Evolutionary conservation across 1,140 invertebrate species (phyloP).

Genomic region (Drosophila sp.): DNA sequence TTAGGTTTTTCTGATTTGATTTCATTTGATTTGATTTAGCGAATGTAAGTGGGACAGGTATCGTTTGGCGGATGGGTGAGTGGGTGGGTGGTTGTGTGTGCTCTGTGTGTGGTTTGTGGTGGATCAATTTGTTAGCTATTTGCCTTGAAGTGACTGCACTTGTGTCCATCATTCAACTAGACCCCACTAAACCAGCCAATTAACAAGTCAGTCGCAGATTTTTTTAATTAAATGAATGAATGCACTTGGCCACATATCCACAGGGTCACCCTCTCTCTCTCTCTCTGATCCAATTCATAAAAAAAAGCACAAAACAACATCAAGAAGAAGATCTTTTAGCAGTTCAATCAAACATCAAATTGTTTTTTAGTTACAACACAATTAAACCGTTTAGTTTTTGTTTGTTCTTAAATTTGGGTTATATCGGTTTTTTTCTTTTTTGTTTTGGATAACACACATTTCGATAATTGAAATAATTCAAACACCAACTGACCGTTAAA

Average conservation of each 20-base stretch:
- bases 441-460: neutral
- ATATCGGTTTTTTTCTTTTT: neutral
- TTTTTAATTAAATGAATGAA: conserved; percentile 68
- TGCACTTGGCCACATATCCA: conserved; percentile 36
- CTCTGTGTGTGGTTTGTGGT: neutral
- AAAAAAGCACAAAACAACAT: conserved; percentile 24
- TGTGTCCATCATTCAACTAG: conserved; percentile 20
- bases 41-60: conserved; percentile 37
- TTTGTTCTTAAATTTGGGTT: neutral
- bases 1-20: conserved; percentile 45
- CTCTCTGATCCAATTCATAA: conserved; percentile 12
- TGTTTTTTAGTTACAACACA: neutral
- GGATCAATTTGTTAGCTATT: conserved; percentile 39
- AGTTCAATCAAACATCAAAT: neutral
- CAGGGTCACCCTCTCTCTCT: conserved; percentile 21
- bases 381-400: neutral
- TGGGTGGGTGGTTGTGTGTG: neutral
- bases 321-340: conserved; percentile 35
- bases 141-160: conserved; percentile 25
- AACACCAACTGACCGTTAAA: conserved; percentile 31
- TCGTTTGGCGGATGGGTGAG: neutral
- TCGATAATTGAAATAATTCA: conserved; percentile 19
- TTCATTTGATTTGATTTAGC: conserved; percentile 52
- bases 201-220: conserved; percentile 40
- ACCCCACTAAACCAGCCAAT: conserved; percentile 49